Conservation (phyloP, 1,140 invertebrate genomes). For the Zaprionus tsacasi region DNA sequence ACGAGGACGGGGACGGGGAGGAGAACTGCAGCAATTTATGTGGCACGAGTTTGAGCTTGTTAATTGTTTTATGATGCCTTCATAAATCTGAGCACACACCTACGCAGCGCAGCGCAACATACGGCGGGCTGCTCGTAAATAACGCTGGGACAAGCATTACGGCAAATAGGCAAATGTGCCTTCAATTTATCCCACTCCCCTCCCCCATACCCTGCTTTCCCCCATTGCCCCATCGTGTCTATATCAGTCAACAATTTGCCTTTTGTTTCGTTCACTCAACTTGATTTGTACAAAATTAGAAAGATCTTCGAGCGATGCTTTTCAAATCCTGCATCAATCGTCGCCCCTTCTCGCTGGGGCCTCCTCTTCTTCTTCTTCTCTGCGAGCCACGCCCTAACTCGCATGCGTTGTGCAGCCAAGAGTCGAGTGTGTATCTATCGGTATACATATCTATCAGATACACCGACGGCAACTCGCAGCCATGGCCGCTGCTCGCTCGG, state of each 20-base stretch:
- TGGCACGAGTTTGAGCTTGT: slow-evolving; percentile 80
- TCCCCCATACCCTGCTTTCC: neutral
- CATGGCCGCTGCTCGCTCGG: slow-evolving; percentile 47
- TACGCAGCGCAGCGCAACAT: slow-evolving; percentile 52
- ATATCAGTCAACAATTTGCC: slow-evolving; percentile 58
- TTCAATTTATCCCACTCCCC: slow-evolving; percentile 22
- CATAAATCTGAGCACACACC: slow-evolving; percentile 71
- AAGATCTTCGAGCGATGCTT: slow-evolving; percentile 42
- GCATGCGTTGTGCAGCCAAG: slow-evolving; percentile 59
- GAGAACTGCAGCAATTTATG: slow-evolving; percentile 71
- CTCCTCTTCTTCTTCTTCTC: neutral
- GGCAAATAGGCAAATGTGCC: slow-evolving; percentile 70
- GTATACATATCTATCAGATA: slow-evolving; percentile 39
- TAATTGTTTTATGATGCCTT: slow-evolving; percentile 81
- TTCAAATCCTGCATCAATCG: slow-evolving; percentile 68
- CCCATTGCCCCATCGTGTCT: neutral
- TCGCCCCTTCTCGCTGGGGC: slow-evolving; percentile 24
- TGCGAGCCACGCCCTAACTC: slow-evolving; percentile 64
- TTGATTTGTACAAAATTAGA: slow-evolving; percentile 43
- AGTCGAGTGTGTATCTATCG: slow-evolving; percentile 55
- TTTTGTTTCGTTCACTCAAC: slow-evolving; percentile 33
- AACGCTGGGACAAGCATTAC: slow-evolving; percentile 67
- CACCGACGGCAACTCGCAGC: slow-evolving; percentile 58
- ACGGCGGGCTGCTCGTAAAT: slow-evolving; percentile 68
- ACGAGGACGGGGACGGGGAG: neutral